Percentiles rank a stretch among this genome's conserved stretches.
These are phyloP conservation scores for Dicroscelio sp. DNA, from an alignment of 2,888 invertebrate species.

Conservation along the genomic window DNA sequence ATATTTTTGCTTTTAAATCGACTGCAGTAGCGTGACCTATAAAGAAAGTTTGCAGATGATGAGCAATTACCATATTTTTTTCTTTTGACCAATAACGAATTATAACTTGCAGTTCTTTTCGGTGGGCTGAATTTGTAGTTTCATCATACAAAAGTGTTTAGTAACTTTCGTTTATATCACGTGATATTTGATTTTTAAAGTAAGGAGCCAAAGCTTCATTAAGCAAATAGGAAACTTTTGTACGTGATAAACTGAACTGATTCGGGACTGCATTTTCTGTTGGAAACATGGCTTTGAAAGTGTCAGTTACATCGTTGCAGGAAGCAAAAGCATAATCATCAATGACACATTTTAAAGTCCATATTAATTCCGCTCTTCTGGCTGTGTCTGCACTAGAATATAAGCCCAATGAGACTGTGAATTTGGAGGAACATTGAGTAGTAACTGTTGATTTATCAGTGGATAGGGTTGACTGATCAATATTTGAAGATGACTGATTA, in stretches of 20 bases:
- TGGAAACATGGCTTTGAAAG: conserved; percentile 19
- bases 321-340: conserved; percentile 6
- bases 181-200: conserved; percentile 37
- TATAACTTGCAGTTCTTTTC: conserved; percentile 49
- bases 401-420: too few relatives aligned
- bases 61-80: neutral
- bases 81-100: conserved; percentile 50
- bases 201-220: conserved; percentile 49
- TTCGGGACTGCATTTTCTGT: neutral
- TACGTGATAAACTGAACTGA: conserved; percentile 4
- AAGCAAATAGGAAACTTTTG: conserved; percentile 37
- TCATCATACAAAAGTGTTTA: conserved; percentile 49
- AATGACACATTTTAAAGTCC: conserved; percentile 37
- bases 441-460: too few relatives aligned
- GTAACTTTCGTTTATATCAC: conserved; percentile 18
- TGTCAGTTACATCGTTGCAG: neutral
- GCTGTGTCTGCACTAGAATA: neutral
- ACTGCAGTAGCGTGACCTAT: conserved; percentile 50
- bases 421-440: too few relatives aligned
- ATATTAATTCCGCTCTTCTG: conserved; percentile 45
- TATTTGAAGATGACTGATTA: too few relatives aligned
- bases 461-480: too few relatives aligned
- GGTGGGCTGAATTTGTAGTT: conserved; percentile 34
- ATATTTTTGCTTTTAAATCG: conserved; percentile 17
- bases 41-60: conserved; percentile 49